Evolutionary conservation across 2,113 vertebrate species (phyloP).

Genomic region (Myodes glareolus): DNA sequence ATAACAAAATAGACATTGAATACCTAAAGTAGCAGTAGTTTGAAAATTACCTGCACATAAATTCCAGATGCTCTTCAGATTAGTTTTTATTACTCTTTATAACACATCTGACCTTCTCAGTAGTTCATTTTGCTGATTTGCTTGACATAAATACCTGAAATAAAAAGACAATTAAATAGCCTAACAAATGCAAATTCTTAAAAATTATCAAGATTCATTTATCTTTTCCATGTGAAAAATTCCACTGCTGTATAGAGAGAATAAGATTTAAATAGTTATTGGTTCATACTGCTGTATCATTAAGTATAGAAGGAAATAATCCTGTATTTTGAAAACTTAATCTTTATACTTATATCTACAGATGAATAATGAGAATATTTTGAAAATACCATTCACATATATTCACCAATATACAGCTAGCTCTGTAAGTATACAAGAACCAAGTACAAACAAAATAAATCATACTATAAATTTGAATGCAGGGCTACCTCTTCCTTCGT

Average conservation of each 20-base stretch:
- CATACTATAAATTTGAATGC: not conserved
- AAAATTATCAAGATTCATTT: not conserved
- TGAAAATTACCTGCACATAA: not conserved
- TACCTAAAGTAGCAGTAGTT: too few species aligned
- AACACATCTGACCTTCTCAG: accelerated
- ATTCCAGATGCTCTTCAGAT: not conserved
- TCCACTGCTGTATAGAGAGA: not conserved
- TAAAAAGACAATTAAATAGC: not conserved
- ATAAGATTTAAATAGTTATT: not conserved
- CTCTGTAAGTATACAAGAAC: not conserved
- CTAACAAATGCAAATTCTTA: not conserved
- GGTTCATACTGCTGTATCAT: accelerated
- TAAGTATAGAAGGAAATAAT: not conserved
- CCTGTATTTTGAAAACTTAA: not conserved
- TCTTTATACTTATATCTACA: not conserved
- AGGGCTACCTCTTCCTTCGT: not conserved
- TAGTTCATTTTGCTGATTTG: not conserved
- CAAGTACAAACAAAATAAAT: not conserved
- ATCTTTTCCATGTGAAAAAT: not conserved
- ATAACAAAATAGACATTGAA: not conserved
- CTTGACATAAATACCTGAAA: not conserved
- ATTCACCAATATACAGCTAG: not conserved
- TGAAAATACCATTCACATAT: not conserved
- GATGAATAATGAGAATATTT: not conserved
- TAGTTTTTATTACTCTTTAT: not conserved